Percentiles rank a stretch among this genome's conserved stretches.
These are phyloP conservation scores for Hipparchia sbordonii DNA, from an alignment of 2,888 invertebrate genomes.

Conservation along the genomic window DNA sequence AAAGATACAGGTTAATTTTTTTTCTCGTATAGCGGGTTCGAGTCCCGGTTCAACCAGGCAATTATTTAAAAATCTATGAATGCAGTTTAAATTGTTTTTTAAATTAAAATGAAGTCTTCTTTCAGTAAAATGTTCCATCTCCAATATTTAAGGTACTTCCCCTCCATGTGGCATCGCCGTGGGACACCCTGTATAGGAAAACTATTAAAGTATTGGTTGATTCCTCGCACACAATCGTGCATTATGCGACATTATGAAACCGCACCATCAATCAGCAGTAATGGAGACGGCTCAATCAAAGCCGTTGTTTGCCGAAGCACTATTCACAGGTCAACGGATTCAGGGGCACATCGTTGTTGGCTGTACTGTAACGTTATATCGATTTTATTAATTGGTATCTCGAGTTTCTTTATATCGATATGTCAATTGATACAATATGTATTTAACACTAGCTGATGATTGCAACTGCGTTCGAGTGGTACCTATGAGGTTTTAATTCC, in stretches of 20 bases:
- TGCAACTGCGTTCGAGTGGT: too few relatives aligned
- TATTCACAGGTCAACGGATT: constrained; percentile 29
- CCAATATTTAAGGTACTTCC: too few relatives aligned
- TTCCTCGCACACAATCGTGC: background rate
- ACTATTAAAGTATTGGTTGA: background rate
- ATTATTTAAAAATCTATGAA: too few relatives aligned
- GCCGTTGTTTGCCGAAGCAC: constrained; percentile 9
- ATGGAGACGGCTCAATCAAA: constrained; percentile 20
- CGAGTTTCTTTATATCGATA: constrained; percentile 26
- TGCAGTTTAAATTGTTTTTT: too few relatives aligned
- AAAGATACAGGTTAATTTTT: too few relatives aligned
- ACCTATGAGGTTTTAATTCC: too few relatives aligned
- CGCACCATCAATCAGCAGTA: constrained; percentile 15
- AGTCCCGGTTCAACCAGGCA: too few relatives aligned
- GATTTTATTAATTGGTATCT: constrained; percentile 29
- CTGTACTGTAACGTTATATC: constrained; percentile 21
- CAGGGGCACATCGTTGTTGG: constrained; percentile 15
- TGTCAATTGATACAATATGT: background rate
- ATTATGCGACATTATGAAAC: constrained; percentile 17
- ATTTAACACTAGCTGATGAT: background rate
- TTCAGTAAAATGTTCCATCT: too few relatives aligned
- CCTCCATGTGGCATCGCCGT: too few relatives aligned
- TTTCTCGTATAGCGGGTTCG: too few relatives aligned
- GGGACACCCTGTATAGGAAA: too few relatives aligned
- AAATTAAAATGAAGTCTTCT: too few relatives aligned